Evolutionary conservation across 2,888 invertebrate species (phyloP).

Genomic region (Exephanes ischioxanthus): DNA sequence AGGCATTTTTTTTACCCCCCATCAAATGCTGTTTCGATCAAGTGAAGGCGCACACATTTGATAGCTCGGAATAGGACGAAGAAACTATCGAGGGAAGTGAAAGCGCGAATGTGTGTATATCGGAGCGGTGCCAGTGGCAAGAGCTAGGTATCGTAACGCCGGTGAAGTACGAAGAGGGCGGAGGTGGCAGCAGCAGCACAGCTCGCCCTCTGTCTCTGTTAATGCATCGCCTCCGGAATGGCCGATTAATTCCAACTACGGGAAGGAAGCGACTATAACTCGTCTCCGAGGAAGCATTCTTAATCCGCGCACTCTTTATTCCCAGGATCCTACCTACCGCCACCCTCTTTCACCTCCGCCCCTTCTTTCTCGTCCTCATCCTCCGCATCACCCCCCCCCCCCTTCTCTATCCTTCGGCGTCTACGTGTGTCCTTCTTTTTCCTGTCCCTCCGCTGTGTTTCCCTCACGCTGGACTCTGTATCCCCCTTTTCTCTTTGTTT

Average conservation of each 20-base stretch:
- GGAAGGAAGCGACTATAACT: conserved; percentile 84
- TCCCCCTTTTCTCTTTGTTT: conserved; percentile 62
- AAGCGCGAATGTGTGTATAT: conserved; percentile 43
- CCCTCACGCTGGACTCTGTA: conserved; percentile 60
- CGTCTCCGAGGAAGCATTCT: conserved; percentile 84
- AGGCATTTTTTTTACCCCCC: background rate
- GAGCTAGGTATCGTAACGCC: conserved; percentile 71
- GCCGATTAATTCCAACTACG: conserved; percentile 84
- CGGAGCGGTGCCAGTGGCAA: conserved; percentile 50
- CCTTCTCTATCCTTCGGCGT: conserved; percentile 52
- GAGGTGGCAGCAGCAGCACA: conserved; percentile 68
- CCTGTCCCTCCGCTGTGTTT: conserved; percentile 66
- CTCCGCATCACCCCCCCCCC: conserved; percentile 43
- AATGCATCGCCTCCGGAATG: conserved; percentile 83
- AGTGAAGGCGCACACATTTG: conserved; percentile 18
- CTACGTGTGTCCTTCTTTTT: conserved; percentile 59
- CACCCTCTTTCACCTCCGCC: conserved; percentile 62
- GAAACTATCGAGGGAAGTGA: conserved; percentile 48
- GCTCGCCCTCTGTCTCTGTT: conserved; percentile 80
- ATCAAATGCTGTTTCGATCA: background rate
- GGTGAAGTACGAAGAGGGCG: conserved; percentile 72
- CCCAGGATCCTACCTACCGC: conserved; percentile 73
- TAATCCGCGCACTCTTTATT: conserved; percentile 84
- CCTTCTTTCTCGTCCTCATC: conserved; percentile 58
- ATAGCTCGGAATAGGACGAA: conserved; percentile 17